Percentiles rank a stretch among this genome's conserved stretches.
Evolutionary conservation across 1,140 invertebrate genomes (phyloP).

Genomic region (Druon quercuslanigerum): DNA sequence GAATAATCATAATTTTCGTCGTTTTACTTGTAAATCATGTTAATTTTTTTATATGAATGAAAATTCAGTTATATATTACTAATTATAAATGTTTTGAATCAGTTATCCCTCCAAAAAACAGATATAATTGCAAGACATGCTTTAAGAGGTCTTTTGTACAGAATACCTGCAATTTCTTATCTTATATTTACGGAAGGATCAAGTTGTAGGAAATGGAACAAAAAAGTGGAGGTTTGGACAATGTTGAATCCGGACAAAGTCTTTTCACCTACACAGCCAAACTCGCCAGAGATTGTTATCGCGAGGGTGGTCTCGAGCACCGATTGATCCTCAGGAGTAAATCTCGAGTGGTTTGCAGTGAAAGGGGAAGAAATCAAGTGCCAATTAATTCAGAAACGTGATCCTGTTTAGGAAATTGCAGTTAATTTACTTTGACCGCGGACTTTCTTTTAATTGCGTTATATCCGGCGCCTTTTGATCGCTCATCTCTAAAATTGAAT

Average conservation of each 20-base stretch:
- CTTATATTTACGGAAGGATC: background rate
- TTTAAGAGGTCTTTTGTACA: no score
- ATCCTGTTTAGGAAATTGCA: slow-evolving; percentile 21
- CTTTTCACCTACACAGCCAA: background rate
- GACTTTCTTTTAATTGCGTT: slow-evolving; percentile 14
- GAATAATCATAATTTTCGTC: no score
- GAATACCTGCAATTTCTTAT: background rate
- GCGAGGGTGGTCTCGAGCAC: slow-evolving; percentile 28
- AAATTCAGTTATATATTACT: no score
- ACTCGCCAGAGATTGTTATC: slow-evolving; percentile 22
- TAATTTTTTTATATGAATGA: no score
- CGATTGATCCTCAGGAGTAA: slow-evolving; percentile 30
- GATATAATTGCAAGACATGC: no score
- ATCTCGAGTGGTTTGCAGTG: slow-evolving; percentile 38
- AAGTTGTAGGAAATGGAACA: background rate
- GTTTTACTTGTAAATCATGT: no score
- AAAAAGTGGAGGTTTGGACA: background rate
- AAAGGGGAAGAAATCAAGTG: slow-evolving; percentile 51
- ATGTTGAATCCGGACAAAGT: background rate
- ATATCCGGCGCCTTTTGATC: slow-evolving; percentile 6
- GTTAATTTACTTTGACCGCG: slow-evolving; percentile 22
- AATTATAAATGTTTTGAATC: no score
- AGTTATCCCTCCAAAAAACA: no score
- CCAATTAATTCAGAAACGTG: slow-evolving; percentile 53
- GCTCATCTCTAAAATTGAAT: background rate